phyloP scores from a whole-genome alignment of 2,113 vertebrate species.

The Phaethon lepturus region DNA sequence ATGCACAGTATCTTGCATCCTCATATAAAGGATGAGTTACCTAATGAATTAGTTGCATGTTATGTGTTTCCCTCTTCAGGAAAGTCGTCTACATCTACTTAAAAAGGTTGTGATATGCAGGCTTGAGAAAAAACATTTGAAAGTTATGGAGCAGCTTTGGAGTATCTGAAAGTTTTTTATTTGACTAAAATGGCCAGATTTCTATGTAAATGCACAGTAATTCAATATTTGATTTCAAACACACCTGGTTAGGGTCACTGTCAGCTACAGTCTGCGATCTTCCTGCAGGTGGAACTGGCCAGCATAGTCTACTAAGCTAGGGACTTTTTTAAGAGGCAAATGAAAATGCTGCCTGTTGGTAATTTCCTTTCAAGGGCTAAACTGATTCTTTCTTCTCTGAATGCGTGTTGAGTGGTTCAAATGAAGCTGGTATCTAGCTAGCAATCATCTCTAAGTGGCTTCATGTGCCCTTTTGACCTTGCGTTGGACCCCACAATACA shows the following conservation, averaged over 20 bases:
- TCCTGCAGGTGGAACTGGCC: not conserved
- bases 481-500: not conserved
- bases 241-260: not conserved
- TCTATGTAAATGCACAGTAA: not conserved
- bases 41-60: not conserved
- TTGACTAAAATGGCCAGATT: not conserved
- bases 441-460: not conserved
- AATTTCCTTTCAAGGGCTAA: not conserved
- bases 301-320: not conserved
- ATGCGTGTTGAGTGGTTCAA: not conserved
- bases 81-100: not conserved
- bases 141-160: not conserved
- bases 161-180: not conserved
- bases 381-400: not conserved
- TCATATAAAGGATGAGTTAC: not conserved
- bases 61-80: not conserved
- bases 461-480: not conserved
- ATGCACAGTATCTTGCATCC: not conserved
- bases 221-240: not conserved
- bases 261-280: not conserved
- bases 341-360: not conserved
- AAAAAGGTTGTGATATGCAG: accelerated
- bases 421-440: not conserved
- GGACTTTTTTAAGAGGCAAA: not conserved
- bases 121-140: not conserved